phyloP scores from a whole-genome alignment of 2,113 vertebrate genomes.

The Chlamydotis undulata region DNA sequence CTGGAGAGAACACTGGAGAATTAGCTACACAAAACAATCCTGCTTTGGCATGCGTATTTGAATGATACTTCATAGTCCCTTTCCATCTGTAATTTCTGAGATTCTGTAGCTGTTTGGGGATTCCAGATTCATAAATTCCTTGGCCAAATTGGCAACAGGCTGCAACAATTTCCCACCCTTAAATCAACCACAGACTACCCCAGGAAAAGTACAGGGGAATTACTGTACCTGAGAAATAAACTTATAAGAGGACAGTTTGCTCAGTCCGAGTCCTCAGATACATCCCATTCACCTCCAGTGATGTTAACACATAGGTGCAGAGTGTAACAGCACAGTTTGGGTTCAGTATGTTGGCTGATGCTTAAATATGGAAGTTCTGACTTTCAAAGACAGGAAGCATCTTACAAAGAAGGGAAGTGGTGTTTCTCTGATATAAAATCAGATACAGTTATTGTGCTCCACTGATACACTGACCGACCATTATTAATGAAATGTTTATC shows the following conservation, averaged over 20 bases:
- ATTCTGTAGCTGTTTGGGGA: slow-evolving; percentile 3
- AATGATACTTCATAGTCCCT: neutral
- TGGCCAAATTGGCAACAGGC: neutral
- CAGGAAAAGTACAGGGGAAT: neutral
- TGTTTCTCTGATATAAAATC: slow-evolving; percentile 51
- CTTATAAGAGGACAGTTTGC: neutral
- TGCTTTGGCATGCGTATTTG: neutral
- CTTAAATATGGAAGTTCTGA: neutral
- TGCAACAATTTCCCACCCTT: slow-evolving; percentile 19
- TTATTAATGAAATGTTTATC: neutral
- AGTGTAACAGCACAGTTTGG: neutral
- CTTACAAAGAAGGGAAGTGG: slow-evolving; percentile 63
- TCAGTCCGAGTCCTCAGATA: neutral
- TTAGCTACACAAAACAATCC: neutral
- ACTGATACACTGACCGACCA: neutral
- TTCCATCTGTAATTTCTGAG: slow-evolving; percentile 23
- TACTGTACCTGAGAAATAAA: neutral
- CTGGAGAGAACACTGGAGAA: slow-evolving; percentile 21
- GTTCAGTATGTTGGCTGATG: neutral
- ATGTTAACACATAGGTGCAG: fast-evolving
- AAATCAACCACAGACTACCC: slow-evolving; percentile 8
- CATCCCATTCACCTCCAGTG: neutral
- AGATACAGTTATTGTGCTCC: neutral
- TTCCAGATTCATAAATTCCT: slow-evolving; percentile 15
- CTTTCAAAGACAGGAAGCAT: slow-evolving; percentile 53